phyloP scores from a whole-genome alignment of 2,113 vertebrate genomes.

The Eulemur macaco region DNA sequence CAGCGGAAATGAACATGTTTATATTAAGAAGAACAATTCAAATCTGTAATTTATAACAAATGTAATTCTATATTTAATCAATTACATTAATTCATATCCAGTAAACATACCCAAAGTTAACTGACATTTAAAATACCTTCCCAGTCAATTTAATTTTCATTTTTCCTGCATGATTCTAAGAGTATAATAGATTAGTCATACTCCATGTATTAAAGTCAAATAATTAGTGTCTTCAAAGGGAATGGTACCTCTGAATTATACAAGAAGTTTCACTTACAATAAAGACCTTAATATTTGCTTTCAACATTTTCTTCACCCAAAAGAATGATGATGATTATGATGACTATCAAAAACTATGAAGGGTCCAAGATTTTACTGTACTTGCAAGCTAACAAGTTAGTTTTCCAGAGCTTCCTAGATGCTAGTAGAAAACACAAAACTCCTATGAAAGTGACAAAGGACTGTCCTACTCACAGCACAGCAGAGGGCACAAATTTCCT shows the following conservation, averaged over 20 bases:
- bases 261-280: not conserved
- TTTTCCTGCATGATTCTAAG: conserved; percentile 27
- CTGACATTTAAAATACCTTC: not conserved
- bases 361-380: not conserved
- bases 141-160: conserved; percentile 27
- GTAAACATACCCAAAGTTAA: conserved; percentile 13
- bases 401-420: not conserved
- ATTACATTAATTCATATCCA: not conserved
- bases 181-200: not conserved
- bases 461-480: not conserved
- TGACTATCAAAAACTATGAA: not conserved
- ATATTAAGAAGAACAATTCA: not conserved
- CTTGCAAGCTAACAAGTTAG: not conserved
- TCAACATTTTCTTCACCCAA: not conserved
- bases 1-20: not conserved
- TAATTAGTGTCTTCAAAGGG: not conserved
- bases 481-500: not conserved
- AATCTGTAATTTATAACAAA: not conserved
- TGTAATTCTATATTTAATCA: conserved; percentile 11
- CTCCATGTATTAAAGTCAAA: not conserved
- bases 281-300: not conserved
- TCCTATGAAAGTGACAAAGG: not conserved
- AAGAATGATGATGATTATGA: not conserved
- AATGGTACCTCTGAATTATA: not conserved
- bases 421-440: not conserved